Evolutionary conservation across 2,113 vertebrate genomes (phyloP), one percentile per base, ranked within the genome.

Genomic region (human): DNA sequence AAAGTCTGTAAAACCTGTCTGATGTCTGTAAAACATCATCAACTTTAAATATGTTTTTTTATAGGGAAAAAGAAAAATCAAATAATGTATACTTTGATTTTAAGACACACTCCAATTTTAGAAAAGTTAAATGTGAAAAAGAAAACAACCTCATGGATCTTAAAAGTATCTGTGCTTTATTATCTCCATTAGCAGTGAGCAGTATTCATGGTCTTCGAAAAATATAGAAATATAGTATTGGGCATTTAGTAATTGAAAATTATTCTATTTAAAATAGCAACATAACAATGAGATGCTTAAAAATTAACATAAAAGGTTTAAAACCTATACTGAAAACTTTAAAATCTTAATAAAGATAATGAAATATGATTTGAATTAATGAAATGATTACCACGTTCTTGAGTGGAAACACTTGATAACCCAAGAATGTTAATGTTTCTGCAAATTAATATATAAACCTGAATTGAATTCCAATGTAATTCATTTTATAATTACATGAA

Each of bases 51-150:
- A 12, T 30, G 45, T 23, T 22, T 82, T 92, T 79, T 18, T 52
- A 64, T 6, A 5, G 10, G 64, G 9, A 16, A 8, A 73, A 45
- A 86, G 11, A 91, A 43, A 38, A 61, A 43, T 1, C 50, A 70
- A 79, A 86, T 75, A 66, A 88, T 48, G 25, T 70, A 35, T 10
- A 38, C 66, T 82, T 83, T 82, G 18, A 88, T 89, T 83, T 89
- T 88, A 93, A 83, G 43, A 83, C 30, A 86, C 13, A 70, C 20
- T 68, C 18, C 13, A 70, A 82, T 70, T 70, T 89, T 59, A 89
- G 95, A 93, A 83, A 96, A 87, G 25, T 59, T 83, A 84, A 82
- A 68, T 48, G 70, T 32, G 66, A 81, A 68, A 68, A 52, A 79
- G 6, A 57, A 43, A 14, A 25, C 38, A 40, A 66, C 5, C 32